These are phyloP conservation scores for Cerceris ruficornis DNA, from an alignment of 2,888 invertebrate genomes.

Conservation along the genomic window DNA sequence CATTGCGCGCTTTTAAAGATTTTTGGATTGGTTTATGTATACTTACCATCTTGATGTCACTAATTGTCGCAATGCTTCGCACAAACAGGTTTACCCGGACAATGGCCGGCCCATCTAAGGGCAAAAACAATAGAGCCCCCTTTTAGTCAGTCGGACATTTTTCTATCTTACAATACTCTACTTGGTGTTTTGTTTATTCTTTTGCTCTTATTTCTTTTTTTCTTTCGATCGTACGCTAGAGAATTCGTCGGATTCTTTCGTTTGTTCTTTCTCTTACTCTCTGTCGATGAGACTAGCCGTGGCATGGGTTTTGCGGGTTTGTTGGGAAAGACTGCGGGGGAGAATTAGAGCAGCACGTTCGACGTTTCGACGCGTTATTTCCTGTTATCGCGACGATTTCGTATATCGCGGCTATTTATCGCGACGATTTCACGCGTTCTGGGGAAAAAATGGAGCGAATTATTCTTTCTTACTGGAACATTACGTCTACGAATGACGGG, in stretches of 20 bases:
- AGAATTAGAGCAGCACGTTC: neutral
- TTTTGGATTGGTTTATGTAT: slow-evolving; percentile 70
- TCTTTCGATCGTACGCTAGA: neutral
- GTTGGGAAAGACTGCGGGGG: neutral
- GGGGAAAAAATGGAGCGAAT: too few species aligned
- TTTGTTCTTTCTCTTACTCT: neutral
- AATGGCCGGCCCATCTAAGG: slow-evolving; percentile 96
- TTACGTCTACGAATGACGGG: too few species aligned
- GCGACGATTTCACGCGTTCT: too few species aligned
- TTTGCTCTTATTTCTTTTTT: neutral
- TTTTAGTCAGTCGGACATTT: slow-evolving; percentile 66
- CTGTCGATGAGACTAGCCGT: slow-evolving; percentile 15
- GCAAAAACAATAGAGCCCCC: slow-evolving; percentile 81
- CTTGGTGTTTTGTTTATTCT: slow-evolving; percentile 42
- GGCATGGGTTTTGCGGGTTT: neutral
- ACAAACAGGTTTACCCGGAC: slow-evolving; percentile 99
- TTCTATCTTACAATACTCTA: slow-evolving; percentile 63
- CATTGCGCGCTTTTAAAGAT: slow-evolving; percentile 58
- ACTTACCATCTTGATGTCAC: slow-evolving; percentile 99
- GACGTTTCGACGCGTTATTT: neutral
- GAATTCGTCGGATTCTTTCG: neutral
- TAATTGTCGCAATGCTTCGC: slow-evolving; percentile 98
- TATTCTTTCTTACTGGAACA: too few species aligned
- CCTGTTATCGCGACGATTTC: too few species aligned
- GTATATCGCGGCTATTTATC: too few species aligned